These are phyloP conservation scores for Drosophila nr. medialis DNA, from an alignment of 2,888 invertebrate genomes.

Conservation along the genomic window DNA sequence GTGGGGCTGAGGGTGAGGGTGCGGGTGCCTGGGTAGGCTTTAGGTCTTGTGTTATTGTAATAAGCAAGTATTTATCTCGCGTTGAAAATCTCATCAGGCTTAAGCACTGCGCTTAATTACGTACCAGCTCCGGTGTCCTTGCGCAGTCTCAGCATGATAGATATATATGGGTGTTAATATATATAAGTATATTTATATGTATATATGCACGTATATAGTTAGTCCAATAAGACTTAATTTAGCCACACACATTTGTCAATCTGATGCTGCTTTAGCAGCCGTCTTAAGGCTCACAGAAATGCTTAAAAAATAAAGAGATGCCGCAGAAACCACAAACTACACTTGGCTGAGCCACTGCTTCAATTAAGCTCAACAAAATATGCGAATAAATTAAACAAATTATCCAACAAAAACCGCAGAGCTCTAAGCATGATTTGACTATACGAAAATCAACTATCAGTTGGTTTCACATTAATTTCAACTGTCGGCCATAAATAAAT, in stretches of 20 bases:
- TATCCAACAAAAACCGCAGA: conserved; percentile 7
- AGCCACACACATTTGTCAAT: conserved; percentile 36
- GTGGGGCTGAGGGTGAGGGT: background rate
- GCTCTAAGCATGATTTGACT: background rate
- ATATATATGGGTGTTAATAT: conserved; percentile 1
- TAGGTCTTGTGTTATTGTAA: conserved; percentile 41
- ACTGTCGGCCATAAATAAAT: background rate
- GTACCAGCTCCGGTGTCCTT: conserved; percentile 45
- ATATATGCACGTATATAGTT: background rate
- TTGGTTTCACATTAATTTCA: background rate
- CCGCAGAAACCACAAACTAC: conserved; percentile 34
- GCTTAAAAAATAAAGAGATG: background rate
- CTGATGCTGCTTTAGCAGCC: conserved; percentile 4
- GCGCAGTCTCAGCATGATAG: conserved; percentile 16
- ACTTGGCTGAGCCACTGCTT: conserved; percentile 3
- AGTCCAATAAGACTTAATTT: conserved; percentile 38
- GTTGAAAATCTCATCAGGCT: conserved; percentile 76
- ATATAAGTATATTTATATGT: background rate
- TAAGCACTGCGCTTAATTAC: conserved; percentile 73
- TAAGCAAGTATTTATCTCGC: conserved; percentile 72
- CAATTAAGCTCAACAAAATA: conserved; percentile 10
- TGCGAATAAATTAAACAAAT: conserved; percentile 19
- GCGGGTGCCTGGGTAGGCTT: conserved; percentile 10
- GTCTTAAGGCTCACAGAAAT: conserved; percentile 15
- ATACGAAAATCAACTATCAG: background rate